Base-by-base conservation (phyloP, 2,797 vertebrate genomes). In the Lindbergichthys nudifrons region DNA sequence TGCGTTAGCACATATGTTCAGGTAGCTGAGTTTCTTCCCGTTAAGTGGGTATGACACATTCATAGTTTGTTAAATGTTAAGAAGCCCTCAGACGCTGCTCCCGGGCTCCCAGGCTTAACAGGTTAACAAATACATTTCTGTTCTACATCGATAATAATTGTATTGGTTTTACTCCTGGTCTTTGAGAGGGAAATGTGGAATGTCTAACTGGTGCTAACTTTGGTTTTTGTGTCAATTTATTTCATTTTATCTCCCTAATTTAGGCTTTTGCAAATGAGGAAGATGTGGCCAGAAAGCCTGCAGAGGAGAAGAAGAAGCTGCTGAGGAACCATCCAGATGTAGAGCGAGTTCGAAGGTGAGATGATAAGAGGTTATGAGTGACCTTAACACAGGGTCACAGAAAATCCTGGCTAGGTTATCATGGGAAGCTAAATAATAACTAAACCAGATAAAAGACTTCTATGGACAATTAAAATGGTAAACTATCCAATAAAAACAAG, bases 281-380 rank as follows among this genome's bases (percentile, higher is more conserved):
- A 84, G 97, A 99, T 56, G 70, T 77, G 0, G 0, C n/a, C 0
- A 69, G 63, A 45, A 96, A 94, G 83, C 87, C 89, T 0, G 86
- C 89, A 16, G 94, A 78, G 26, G 90, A 93, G 5, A 97, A 91
- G 87, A 98, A 97, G 65, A 94, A 88, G 70, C 84, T 73, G 42
- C 19, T 98, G 56, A 91, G 81, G 43, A 85, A 63, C 4, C 90
- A 97, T 77, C 61, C 92, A 1, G 93, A 94, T 5, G 97, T 98
- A 0, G 97, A 98, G 75, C 95, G 97, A 11, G 92, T 92, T 0
- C 92, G 95, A 68, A 97, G 97, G 97, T 97, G 92, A 79, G 61
- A 19, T 7, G 5, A 52, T 2, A 7, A 10, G 1, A 21, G 46
- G 0, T 14, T 13, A 21, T 32, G 39, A 42, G 14, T 50, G 9